phyloP scores from a whole-genome alignment of 2,113 vertebrate species.

The Chloropsis cyanopogon region DNA sequence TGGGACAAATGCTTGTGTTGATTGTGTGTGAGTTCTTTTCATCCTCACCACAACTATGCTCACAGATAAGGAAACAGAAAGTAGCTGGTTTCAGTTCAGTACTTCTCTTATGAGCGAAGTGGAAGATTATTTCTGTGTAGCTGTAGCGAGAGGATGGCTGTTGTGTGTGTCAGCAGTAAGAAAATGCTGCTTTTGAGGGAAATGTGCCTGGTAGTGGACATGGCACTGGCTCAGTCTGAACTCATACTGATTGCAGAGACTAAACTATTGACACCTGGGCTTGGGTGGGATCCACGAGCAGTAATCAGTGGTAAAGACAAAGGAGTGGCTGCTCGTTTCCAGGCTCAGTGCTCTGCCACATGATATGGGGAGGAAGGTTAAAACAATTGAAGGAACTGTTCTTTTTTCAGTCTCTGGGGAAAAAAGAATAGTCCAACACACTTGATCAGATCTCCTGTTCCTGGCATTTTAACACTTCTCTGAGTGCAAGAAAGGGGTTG shows the following conservation, averaged over 20 bases:
- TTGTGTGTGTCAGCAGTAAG: neutral
- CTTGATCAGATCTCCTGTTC: neutral
- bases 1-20: neutral
- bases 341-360: neutral
- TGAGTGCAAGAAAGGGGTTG: neutral
- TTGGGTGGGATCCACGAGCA: neutral
- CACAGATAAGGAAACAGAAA: neutral
- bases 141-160: neutral
- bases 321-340: neutral
- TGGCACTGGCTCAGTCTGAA: neutral
- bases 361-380: neutral
- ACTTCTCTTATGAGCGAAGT: neutral
- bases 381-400: slow-evolving; percentile 12
- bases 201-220: neutral
- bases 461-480: neutral
- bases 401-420: neutral
- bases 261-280: neutral
- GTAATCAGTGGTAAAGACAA: neutral
- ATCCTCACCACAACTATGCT: neutral
- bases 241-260: neutral
- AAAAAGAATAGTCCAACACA: neutral
- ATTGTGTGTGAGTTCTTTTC: neutral
- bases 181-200: neutral
- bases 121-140: neutral
- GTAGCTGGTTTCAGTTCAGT: neutral